phyloP scores from a whole-genome alignment of 2,888 invertebrate species.

The Andrena dorsata region DNA sequence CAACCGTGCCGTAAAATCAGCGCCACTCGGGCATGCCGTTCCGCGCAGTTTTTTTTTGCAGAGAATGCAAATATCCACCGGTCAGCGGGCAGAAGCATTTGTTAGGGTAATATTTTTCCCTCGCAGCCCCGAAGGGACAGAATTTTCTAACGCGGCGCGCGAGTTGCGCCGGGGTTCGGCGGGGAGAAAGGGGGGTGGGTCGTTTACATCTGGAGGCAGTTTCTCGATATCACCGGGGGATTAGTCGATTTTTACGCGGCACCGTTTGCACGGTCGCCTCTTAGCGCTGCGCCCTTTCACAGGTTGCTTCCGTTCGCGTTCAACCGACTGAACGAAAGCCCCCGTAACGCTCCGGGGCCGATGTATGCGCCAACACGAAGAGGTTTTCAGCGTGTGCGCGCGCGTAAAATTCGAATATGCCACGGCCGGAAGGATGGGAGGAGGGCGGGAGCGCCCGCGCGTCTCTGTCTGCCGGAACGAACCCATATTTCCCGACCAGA shows the following conservation, averaged over 20 bases:
- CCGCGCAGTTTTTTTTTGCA: neutral
- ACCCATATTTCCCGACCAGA: constrained; percentile 60
- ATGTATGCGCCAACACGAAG: constrained; percentile 1
- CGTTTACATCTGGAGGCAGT: neutral
- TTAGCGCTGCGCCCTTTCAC: constrained; percentile 20
- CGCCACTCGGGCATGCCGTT: neutral
- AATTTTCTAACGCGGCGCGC: neutral
- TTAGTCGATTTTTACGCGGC: constrained; percentile 39
- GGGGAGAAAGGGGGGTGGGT: neutral
- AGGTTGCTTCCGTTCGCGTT: constrained; percentile 37
- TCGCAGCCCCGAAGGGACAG: neutral
- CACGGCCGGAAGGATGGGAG: constrained; percentile 30
- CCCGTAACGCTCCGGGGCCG: constrained; percentile 28
- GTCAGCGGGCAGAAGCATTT: neutral
- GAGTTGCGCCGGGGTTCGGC: neutral
- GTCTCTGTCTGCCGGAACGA: constrained; percentile 42
- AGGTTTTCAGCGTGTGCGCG: neutral
- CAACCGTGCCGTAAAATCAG: neutral
- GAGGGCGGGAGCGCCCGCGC: neutral
- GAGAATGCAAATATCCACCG: neutral
- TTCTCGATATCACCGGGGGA: constrained; percentile 4
- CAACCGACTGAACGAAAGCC: constrained; percentile 41
- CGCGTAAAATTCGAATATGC: constrained; percentile 42
- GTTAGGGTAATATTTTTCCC: neutral
- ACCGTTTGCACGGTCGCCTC: neutral